Percentiles rank a stretch among this genome's conserved stretches.
Evolutionary conservation across 2,113 vertebrate genomes (phyloP).

Genomic region (Orcinus orca): DNA sequence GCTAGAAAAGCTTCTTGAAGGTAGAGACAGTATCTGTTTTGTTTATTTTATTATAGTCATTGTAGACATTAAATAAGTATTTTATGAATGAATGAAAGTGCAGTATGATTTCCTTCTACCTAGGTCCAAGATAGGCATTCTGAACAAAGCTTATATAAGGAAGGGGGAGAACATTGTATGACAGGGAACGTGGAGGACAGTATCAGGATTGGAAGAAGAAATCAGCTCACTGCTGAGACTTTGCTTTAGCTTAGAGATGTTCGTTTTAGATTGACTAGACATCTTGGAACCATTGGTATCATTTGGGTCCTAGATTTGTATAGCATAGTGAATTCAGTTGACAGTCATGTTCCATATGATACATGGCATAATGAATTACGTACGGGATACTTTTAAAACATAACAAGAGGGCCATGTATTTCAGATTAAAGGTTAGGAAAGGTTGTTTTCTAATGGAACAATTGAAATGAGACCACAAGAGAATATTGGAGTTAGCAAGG

Average conservation of each 20-base stretch:
- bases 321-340: neutral
- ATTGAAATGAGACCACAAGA: neutral
- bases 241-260: neutral
- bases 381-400: neutral
- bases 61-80: neutral
- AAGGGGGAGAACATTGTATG: neutral
- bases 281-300: neutral
- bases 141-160: neutral
- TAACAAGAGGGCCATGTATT: neutral
- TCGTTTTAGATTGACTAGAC: constrained; percentile 13
- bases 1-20: neutral
- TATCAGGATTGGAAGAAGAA: neutral
- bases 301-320: neutral
- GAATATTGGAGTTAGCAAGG: neutral
- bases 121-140: neutral
- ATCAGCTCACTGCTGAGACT: neutral
- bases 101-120: neutral
- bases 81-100: neutral
- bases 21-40: neutral
- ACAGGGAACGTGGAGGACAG: neutral
- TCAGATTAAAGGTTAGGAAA: neutral
- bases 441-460: neutral
- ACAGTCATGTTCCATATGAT: neutral
- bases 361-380: neutral
- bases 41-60: neutral